Base-by-base conservation (phyloP, 53 echinoderm and acorn worm species). In the Henricia sp. region DNA sequence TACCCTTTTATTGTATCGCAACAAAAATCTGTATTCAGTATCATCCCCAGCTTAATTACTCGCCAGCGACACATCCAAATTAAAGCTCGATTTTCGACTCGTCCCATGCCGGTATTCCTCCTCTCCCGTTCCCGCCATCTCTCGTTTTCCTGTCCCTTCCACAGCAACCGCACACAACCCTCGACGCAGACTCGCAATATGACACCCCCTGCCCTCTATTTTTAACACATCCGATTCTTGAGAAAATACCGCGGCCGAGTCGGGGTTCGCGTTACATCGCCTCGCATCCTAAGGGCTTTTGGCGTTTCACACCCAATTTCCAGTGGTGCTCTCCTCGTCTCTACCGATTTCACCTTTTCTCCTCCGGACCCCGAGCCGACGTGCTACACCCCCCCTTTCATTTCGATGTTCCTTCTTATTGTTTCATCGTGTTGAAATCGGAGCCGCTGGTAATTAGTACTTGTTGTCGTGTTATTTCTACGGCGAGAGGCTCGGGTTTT, bases 281-380 rank as follows among this genome's bases (percentile, higher is more conserved):
- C 65, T 30, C 3, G 27, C 63, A 33, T 80, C 80, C 63, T 80
- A 32, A 63, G 80, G 80, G 80, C 80, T 80, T 80, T 80, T 37
- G 43, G 64, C 48, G 50, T 80, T 80, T 80, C 80, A 80, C 80
- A 80, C 80, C 80, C 80, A 80, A 80, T 80, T 80, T 80, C 80
- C 80, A 57, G 48, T 44, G 80, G 80, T 64, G 64, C 63, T 46
- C 80, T 80, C 35, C 46, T 42, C 36, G 24, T 44, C 27, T 32
- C 63, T 30, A 17, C n/a, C 46, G 33, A 62, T 77, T 77, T 77
- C 75, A 75, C 75, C 75, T 17, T 55, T 38, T 40, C 42, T 6
- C 28, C 37, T 71, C 32, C 23, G 6, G 19, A 20, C 60, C 77
- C 43, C 28, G 0, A 14, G 37, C 50, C 70, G 46, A 21, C 46